Evolutionary conservation across 2,888 invertebrate species (phyloP), one percentile per base, ranked within the genome.

Genomic region (Patella caerulea): DNA sequence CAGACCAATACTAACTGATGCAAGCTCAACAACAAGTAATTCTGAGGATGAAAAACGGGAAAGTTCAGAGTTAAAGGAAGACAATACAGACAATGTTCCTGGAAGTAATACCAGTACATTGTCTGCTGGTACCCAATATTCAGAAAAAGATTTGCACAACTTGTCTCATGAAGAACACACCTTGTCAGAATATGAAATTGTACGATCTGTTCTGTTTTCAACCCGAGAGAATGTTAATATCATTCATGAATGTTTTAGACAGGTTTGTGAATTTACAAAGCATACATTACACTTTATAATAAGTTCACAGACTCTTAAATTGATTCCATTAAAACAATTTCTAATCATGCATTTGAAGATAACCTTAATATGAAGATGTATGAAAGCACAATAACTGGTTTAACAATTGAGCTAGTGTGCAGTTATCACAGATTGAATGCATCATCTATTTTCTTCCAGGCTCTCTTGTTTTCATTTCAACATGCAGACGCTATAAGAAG

Each of bases 171-270:
- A 90, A 34, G 88, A 87, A 29, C 88, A 90, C 77, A 85, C 85
- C 54, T 78, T 83, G 56, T 82, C 87, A 5, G 90, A 90, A 78
- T 88, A 90, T 75, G 89, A 89, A 74, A 95, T 97, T 77, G 97
- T 97, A 0, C 94, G 96, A 72, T 96, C 96, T 87, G 97, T 98
- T 24, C 93, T 98, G 70, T 97, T 96, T 90, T 94, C 95, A 53
- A 96, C 95, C 69, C 94, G 97, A 73, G 97, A 97, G 85, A 97
- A 98, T 91, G 95, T 98, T 9, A 97, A 98, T 93, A 96, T 98
- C 90, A 95, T 98, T 53, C 96, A 98, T 88, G 98, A 98, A 92
- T 94, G 98, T 78, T 96, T 97, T 90, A 94, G 98, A 53, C 97
- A 98, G 92, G 92, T 92, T 79, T 78, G 85, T 74, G 7, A 54